A percentile compares a stretch with the other conserved stretches of the same genome.
phyloP scores from a whole-genome alignment of 2,797 vertebrate genomes.

The Sarcoramphus papa region DNA sequence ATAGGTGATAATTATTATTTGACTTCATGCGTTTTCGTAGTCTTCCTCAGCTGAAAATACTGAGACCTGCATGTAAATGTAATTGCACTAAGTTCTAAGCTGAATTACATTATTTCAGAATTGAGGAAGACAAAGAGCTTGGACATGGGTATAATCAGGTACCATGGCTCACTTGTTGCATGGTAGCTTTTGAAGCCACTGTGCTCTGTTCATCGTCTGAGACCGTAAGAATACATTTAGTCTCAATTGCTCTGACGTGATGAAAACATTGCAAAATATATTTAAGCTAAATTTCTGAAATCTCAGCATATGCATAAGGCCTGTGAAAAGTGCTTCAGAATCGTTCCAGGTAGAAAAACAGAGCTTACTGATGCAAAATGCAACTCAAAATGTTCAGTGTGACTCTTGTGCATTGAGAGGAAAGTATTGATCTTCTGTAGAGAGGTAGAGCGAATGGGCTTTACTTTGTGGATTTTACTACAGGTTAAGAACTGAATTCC shows the following conservation, averaged over 20 bases:
- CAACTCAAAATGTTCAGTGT: not conserved
- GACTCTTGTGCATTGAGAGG: not conserved
- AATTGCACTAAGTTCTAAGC: not conserved
- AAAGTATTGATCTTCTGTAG: not conserved
- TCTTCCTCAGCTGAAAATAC: not conserved
- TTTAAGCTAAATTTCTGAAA: not conserved
- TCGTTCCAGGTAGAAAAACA: not conserved
- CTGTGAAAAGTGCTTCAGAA: not conserved
- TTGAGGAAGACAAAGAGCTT: not conserved
- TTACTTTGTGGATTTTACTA: not conserved
- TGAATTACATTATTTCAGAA: not conserved
- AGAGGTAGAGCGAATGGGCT: not conserved
- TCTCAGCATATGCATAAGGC: not conserved
- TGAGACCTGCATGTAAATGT: not conserved
- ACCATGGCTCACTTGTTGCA: not conserved
- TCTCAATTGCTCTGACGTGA: not conserved
- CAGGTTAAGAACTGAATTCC: slow-evolving; percentile 36
- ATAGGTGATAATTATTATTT: not conserved
- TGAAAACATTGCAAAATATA: not conserved
- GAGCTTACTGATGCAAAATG: not conserved
- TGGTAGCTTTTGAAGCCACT: not conserved
- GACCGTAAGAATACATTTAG: not conserved
- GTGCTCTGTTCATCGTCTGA: not conserved
- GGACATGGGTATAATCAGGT: not conserved
- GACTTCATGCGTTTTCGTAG: not conserved